Base-by-base conservation (phyloP, 2,888 invertebrate species). In the Furcula furcula region DNA sequence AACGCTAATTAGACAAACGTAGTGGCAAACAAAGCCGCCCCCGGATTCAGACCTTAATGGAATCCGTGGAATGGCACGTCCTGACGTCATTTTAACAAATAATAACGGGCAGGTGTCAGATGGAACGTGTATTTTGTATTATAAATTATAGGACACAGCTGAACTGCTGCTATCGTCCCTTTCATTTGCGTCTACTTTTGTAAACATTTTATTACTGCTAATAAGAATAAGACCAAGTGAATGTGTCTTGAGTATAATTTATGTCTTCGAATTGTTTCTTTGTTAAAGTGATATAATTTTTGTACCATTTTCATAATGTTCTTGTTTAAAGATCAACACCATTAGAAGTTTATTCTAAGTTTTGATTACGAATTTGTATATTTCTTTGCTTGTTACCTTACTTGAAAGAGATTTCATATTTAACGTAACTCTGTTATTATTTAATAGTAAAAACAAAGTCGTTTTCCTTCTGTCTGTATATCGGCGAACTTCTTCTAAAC, bases 1-100 rank as follows among this genome's bases (percentile, higher is more conserved):
- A 70, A 65, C 55, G 63, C 65, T 76, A 75, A 81, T 78, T 77
- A 74, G 64, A 66, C 55, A 53, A 60, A 60, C 63, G 49, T 62
- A 57, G 58, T 52, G 37, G 50, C 46, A 68, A 68, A 71, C 73
- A 76, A 68, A 66, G 65, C 53, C 48, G 37, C 42, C 31, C 16
- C 37, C 34, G 38, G 37, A 50, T 40, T 44, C 35, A 40, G 32
- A 29, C 40, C 40, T 38, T 58, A 65, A 71, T 61, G 55, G 61
- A 60, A 60, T 60, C 56, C 53, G 41, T 39, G 44, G 50, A 62
- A 67, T 56, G 57, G 55, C 55, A 57, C 61, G 51, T 51, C 45
- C 33, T 38, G 41, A 32, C 42, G 44, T 51, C 48, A 45, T 52
- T 36, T 36, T 34, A 35, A 45, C 46, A 53, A 55, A 60, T 51